Percentiles rank a stretch among this genome's conserved stretches.
phyloP scores from a whole-genome alignment of 1,140 invertebrate genomes.

The Drosophila tropicalis region DNA sequence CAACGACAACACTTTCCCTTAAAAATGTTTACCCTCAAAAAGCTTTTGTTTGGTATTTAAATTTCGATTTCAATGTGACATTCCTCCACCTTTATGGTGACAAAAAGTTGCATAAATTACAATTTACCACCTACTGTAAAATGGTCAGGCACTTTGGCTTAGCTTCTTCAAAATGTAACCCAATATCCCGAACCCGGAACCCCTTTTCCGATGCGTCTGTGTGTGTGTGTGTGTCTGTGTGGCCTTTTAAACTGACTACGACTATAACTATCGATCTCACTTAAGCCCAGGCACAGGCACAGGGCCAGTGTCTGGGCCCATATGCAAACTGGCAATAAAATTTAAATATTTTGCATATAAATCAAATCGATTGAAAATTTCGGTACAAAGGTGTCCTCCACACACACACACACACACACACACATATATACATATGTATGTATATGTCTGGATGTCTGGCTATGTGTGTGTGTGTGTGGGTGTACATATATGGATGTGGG shows the following conservation, averaged over 20 bases:
- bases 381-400: slow-evolving; percentile 51
- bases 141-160: slow-evolving; percentile 34
- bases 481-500: slow-evolving; percentile 1
- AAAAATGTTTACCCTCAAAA: slow-evolving; percentile 38
- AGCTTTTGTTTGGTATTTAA: slow-evolving; percentile 48
- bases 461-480: background rate
- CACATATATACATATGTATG: background rate
- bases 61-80: slow-evolving; percentile 66
- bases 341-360: slow-evolving; percentile 81
- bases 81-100: background rate
- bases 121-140: background rate
- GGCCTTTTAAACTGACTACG: slow-evolving; percentile 43
- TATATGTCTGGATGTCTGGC: too few species aligned
- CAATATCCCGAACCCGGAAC: background rate
- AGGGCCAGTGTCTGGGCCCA: slow-evolving; percentile 40
- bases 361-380: slow-evolving; percentile 79
- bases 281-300: slow-evolving; percentile 54
- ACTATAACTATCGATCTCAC: slow-evolving; percentile 76
- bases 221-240: slow-evolving; percentile 17
- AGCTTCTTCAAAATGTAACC: slow-evolving; percentile 37
- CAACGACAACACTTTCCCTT: slow-evolving; percentile 45
- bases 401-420: slow-evolving; percentile 4
- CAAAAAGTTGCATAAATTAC: slow-evolving; percentile 68
- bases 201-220: background rate
- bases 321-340: slow-evolving; percentile 79